These are phyloP conservation scores for Oophaga sylvatica DNA, from an alignment of 2,797 vertebrate species.

Conservation along the genomic window DNA sequence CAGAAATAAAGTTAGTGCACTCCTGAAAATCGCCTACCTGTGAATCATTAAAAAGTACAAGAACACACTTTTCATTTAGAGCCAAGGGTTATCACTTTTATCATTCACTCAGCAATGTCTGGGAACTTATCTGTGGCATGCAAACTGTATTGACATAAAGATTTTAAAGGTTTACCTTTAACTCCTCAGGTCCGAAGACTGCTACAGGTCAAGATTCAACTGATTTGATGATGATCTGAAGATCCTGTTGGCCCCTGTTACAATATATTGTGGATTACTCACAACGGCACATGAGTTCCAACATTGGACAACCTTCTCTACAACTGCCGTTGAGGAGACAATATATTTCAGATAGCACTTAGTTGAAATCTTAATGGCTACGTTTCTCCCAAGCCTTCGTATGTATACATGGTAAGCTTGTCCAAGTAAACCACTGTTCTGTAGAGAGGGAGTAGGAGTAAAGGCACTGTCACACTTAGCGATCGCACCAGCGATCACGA, in stretches of 20 bases:
- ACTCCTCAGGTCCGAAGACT: neutral
- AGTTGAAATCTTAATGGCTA: too few relatives aligned
- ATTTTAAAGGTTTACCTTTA: conserved; percentile 23
- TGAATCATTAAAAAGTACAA: conserved; percentile 14
- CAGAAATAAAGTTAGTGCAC: neutral
- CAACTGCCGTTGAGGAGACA: too few relatives aligned
- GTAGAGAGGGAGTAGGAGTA: too few relatives aligned
- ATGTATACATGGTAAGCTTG: too few relatives aligned
- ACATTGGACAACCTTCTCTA: too few relatives aligned
- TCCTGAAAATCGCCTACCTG: conserved; percentile 4
- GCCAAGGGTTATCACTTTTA: conserved; percentile 28
- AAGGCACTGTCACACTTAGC: too few relatives aligned
- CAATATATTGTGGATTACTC: neutral
- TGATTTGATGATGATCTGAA: neutral
- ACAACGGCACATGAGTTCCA: neutral
- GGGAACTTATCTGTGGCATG: conserved; percentile 35
- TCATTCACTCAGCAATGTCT: conserved; percentile 35
- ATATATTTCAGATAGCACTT: too few relatives aligned
- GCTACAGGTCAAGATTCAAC: neutral
- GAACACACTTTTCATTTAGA: neutral
- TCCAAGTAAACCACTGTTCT: too few relatives aligned
- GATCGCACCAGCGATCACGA: too few relatives aligned
- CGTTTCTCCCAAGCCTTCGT: too few relatives aligned
- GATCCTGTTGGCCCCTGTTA: neutral
- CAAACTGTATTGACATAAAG: conserved; percentile 28